Conservation (phyloP, 2,797 vertebrate species). For the Diglossa cyanea region DNA sequence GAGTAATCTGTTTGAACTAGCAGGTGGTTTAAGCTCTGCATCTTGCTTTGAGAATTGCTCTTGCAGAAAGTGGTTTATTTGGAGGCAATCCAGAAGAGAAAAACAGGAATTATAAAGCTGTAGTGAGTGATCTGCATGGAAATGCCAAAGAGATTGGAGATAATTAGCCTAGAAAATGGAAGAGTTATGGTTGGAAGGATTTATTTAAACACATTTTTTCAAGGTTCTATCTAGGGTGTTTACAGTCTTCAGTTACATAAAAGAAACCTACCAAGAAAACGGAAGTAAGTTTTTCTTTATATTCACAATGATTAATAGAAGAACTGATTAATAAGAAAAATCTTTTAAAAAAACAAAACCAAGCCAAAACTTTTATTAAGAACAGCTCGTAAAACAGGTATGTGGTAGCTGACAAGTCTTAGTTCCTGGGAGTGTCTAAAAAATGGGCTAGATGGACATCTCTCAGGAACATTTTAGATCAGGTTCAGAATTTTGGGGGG, state of each 20-base stretch:
- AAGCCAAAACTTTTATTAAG: neutral
- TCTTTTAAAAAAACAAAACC: neutral
- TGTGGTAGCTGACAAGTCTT: neutral
- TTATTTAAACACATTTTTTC: neutral
- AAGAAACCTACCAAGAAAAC: neutral
- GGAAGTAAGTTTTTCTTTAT: neutral
- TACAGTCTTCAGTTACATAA: neutral
- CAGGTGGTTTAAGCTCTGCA: neutral
- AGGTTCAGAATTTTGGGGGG: rapidly evolving
- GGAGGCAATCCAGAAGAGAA: neutral
- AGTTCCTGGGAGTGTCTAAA: neutral
- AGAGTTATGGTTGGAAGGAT: neutral
- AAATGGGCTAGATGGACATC: neutral
- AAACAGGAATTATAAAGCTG: neutral
- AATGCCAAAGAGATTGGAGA: neutral
- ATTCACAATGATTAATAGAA: neutral
- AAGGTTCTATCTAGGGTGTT: neutral
- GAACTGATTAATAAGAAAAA: neutral
- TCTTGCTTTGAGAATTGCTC: neutral
- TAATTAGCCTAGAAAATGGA: neutral
- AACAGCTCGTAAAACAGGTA: neutral
- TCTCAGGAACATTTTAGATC: neutral
- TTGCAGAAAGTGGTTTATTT: neutral
- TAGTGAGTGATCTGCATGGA: neutral
- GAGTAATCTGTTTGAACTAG: neutral